Conservation (phyloP, 2,888 invertebrate species). For the Fragum sueziense region DNA sequence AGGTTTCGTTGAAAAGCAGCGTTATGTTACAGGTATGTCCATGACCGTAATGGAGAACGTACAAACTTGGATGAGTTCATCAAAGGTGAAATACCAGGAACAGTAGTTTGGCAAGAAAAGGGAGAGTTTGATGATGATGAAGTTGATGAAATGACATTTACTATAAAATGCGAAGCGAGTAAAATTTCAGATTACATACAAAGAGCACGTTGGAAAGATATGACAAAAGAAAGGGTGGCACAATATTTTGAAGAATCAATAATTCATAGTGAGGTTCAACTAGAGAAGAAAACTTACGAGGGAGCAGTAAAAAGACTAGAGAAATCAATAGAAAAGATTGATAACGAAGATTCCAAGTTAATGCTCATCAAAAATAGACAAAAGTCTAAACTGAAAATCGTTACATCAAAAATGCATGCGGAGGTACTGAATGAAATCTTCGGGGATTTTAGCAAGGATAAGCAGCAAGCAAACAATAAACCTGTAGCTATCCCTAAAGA, state of each 20-base stretch:
- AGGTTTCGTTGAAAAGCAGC: too few relatives aligned
- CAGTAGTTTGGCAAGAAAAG: background rate
- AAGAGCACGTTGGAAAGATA: constrained; percentile 2
- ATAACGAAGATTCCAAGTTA: background rate
- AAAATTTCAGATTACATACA: background rate
- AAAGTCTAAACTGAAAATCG: background rate
- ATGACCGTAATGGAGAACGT: background rate
- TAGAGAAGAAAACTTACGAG: background rate
- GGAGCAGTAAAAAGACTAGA: background rate
- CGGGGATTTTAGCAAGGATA: background rate
- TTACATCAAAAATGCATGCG: background rate
- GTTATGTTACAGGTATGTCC: constrained; percentile 6
- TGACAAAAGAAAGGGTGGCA: background rate
- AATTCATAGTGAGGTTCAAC: background rate
- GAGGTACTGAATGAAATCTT: background rate
- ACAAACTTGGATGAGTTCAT: background rate
- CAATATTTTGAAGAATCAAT: background rate
- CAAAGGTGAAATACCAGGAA: background rate
- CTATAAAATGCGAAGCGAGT: background rate
- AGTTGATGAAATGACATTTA: background rate
- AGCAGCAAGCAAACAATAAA: background rate
- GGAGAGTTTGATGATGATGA: background rate
- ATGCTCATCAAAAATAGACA: background rate
- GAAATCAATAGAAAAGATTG: background rate
- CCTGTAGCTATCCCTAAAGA: background rate